A percentile compares a stretch with the other conserved stretches of the same genome.
These are phyloP conservation scores for Liparis tanakae DNA, from an alignment of 2,797 vertebrate genomes.

Conservation along the genomic window DNA sequence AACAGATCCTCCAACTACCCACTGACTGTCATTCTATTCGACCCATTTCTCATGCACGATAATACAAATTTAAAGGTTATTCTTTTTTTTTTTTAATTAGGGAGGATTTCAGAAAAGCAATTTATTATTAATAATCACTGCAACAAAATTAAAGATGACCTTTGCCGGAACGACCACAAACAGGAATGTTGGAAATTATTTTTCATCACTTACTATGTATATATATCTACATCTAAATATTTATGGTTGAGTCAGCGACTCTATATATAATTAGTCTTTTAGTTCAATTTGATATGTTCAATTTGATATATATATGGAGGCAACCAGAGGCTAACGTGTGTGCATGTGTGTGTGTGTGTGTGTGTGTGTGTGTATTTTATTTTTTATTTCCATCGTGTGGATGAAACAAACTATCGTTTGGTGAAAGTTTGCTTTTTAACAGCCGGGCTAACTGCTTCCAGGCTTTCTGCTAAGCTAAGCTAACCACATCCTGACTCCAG, in stretches of 20 bases:
- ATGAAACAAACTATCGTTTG: not conserved
- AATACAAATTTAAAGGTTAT: not conserved
- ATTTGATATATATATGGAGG: too few relatives aligned
- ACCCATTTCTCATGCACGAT: not conserved
- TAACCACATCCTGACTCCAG: not conserved
- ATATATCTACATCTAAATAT: not conserved
- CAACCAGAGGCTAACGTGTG: too few relatives aligned
- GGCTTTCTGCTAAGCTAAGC: not conserved
- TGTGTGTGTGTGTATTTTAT: not conserved
- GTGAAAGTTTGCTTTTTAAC: not conserved
- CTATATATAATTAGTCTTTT: not conserved
- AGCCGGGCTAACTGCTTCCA: not conserved
- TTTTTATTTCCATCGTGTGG: not conserved
- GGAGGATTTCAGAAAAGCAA: not conserved
- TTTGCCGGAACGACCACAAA: not conserved
- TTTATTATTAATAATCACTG: not conserved
- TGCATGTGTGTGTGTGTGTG: too few relatives aligned
- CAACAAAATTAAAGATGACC: not conserved
- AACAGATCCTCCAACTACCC: too few relatives aligned
- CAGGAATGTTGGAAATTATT: not conserved
- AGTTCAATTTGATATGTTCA: too few relatives aligned
- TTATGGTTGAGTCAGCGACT: not conserved
- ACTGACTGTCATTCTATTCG: not conserved
- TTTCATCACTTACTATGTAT: not conserved
- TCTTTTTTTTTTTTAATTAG: not conserved